These are phyloP conservation scores for Oxystoma pomonae DNA, from an alignment of 2,888 invertebrate genomes.

Conservation along the genomic window DNA sequence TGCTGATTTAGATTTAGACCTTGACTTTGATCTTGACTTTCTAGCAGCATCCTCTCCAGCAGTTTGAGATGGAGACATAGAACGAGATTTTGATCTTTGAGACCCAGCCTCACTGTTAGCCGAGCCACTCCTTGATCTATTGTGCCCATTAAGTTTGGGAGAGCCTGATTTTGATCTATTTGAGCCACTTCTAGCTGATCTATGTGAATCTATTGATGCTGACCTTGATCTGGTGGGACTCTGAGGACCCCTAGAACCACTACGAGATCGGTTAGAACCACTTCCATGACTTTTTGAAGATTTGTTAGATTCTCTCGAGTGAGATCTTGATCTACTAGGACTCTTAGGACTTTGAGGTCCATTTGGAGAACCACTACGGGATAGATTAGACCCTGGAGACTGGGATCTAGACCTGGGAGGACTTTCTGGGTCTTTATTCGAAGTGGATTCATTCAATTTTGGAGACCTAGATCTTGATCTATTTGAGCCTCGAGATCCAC, in stretches of 20 bases:
- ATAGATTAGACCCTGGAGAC: background rate
- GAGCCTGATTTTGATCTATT: background rate
- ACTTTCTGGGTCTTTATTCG: too few relatives aligned
- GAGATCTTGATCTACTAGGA: constrained; percentile 34
- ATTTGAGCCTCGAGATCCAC: background rate
- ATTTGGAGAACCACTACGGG: background rate
- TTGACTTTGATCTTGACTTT: constrained; percentile 34
- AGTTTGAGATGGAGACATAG: background rate
- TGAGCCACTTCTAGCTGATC: background rate
- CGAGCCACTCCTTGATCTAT: constrained; percentile 3
- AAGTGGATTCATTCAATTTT: background rate
- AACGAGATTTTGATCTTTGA: constrained; percentile 3
- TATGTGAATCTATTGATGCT: background rate
- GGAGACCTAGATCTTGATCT: constrained; percentile 9
- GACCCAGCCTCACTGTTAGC: constrained; percentile 2
- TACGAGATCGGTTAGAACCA: background rate
- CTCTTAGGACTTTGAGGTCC: constrained; percentile 28
- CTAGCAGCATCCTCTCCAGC: constrained; percentile 12
- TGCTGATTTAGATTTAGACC: constrained; percentile 32
- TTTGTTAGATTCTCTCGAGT: constrained; percentile 20
- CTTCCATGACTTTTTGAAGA: background rate
- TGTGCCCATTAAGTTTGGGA: background rate
- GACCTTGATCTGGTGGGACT: background rate
- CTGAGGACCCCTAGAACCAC: background rate
- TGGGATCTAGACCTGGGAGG: constrained; percentile 33